These are phyloP conservation scores for Eledone cirrhosa DNA, from an alignment of 2,888 invertebrate species.

Conservation along the genomic window DNA sequence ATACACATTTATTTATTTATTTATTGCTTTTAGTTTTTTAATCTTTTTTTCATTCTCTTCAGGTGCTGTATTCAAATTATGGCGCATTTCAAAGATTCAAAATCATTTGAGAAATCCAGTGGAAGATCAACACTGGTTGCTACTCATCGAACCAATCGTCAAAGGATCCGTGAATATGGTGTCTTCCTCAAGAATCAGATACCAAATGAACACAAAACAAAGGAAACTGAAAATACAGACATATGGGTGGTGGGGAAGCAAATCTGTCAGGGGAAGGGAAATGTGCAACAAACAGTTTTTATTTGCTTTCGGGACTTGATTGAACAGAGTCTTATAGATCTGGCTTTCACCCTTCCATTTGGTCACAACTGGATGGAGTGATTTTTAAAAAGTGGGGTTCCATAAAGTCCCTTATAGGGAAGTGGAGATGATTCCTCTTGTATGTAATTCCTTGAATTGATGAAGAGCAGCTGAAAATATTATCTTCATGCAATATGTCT, in stretches of 20 bases:
- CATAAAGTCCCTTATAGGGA: too few species aligned
- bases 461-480: too few species aligned
- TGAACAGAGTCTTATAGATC: neutral
- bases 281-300: neutral
- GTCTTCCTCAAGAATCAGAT: neutral
- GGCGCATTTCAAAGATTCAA: neutral
- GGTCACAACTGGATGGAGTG: neutral
- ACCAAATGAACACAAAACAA: neutral
- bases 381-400: too few species aligned
- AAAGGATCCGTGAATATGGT: neutral
- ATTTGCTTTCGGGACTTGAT: neutral
- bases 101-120: neutral
- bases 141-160: too few species aligned
- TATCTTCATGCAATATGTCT: too few species aligned
- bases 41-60: neutral
- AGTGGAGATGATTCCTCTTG: too few species aligned
- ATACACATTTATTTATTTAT: neutral
- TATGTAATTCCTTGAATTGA: too few species aligned
- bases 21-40: neutral
- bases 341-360: neutral
- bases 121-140: neutral
- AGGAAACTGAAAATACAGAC: neutral
- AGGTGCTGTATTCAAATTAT: constrained; percentile 9
- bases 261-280: neutral
- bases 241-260: neutral